Percentiles rank a stretch among this genome's conserved stretches.
phyloP scores from a whole-genome alignment of 92 coral and sea anemone genomes.

The Hydrozoanthus gracilis region DNA sequence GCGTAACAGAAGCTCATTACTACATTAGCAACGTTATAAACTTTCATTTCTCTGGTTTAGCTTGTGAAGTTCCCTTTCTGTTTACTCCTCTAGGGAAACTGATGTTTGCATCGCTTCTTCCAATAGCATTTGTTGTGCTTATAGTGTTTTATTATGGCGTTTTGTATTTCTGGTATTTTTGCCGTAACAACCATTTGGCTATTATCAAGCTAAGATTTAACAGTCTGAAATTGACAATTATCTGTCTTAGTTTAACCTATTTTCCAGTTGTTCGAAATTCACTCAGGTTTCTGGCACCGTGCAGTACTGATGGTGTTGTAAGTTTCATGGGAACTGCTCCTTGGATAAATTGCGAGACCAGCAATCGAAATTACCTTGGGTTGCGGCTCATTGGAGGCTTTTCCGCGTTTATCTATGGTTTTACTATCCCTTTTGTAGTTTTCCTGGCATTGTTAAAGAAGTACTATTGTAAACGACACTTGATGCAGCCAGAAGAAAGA shows the following conservation, averaged over 20 bases:
- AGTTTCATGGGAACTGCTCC: conserved; percentile 65
- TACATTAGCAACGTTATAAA: conserved; percentile 74
- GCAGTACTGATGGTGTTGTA: conserved; percentile 53
- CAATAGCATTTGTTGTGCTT: conserved; percentile 49
- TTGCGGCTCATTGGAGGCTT: conserved; percentile 57
- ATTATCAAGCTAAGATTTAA: conserved; percentile 44
- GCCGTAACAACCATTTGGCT: conserved; percentile 9
- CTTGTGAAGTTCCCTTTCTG: conserved; percentile 70
- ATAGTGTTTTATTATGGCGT: conserved; percentile 56
- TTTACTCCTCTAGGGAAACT: conserved; percentile 76
- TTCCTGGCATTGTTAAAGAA: conserved; percentile 66
- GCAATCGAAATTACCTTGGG: conserved; percentile 42
- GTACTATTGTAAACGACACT: conserved; percentile 43
- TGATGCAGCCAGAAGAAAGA: conserved; percentile 42
- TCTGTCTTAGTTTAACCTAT: conserved; percentile 68
- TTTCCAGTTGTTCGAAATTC: conserved; percentile 83
- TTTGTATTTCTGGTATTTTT: conserved; percentile 21
- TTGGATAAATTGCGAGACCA: conserved; percentile 75
- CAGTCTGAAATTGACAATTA: conserved; percentile 67
- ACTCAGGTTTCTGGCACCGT: conserved; percentile 65
- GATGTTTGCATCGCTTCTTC: conserved; percentile 58
- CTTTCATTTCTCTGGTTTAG: conserved; percentile 71
- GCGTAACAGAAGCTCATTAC: conserved; percentile 61
- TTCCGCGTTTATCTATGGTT: conserved; percentile 68
- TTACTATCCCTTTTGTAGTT: conserved; percentile 74